Base-by-base conservation (phyloP, 1,140 invertebrate genomes). In the Phymastichus coffea region DNA sequence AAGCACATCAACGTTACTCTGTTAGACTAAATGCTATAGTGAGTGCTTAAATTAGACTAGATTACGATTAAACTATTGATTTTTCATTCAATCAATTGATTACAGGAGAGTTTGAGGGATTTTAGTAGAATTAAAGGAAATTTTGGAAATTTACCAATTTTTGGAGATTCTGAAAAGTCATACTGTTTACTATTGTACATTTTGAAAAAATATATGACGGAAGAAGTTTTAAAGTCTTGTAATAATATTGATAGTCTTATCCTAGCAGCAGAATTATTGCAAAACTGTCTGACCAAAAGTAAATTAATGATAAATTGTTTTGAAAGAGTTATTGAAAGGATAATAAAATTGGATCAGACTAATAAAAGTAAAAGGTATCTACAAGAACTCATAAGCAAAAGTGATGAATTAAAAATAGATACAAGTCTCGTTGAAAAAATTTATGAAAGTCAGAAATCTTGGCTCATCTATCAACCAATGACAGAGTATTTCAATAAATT, bases 391-490 rank as follows among this genome's bases (percentile, higher is more conserved):
- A 23, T 75, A n/a, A 22, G 61, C n/a, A 35, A 62, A 15, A 55
- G 51, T 2, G 53, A 65, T 15, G 23, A 63, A 43, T 46, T 70
- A 4, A 38, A 64, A 19, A 54, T 77, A 9, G 48, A 67, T n/a
- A 41, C 63, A 7, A 43, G 38, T 3, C 61, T 61, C 0, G 57
- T 73, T 20, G 70, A 78, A 63, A 55, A 57, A 25, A 67, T 78
- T 35, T 77, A 72, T 57, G 19, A 41, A 10, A 52, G 53, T 2
- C 66, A 74, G 25, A 66, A 26, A 8, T 60, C 51, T 20, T 49
- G 70, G 57, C 59, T 74, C 19, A 70, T 79, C 40, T 72, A 77
- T 51, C 56, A 68, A 47, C 71, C 74, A n/a, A 44, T 78, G 14
- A 30, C 70, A 3, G 57, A 73, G 17, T 59, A 58, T 60, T 73